Percentiles rank a stretch among this genome's conserved stretches.
phyloP scores from a whole-genome alignment of 2,113 vertebrate genomes.

The Pampusana beccarii region DNA sequence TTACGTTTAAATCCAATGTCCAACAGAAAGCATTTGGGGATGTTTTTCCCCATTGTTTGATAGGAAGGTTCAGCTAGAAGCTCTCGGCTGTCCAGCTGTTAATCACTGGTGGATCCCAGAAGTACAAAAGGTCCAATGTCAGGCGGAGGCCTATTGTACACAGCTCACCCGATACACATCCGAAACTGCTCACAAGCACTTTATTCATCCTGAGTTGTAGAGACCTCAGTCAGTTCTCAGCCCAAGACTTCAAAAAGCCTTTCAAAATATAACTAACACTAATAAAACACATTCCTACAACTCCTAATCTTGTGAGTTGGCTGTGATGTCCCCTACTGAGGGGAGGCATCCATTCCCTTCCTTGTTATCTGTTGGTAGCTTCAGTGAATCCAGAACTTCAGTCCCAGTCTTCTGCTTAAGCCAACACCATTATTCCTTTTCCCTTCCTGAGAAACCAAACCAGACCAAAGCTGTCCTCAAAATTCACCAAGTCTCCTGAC shows the following conservation, averaged over 20 bases:
- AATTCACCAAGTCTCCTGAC: not conserved
- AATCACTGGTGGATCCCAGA: not conserved
- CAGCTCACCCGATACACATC: not conserved
- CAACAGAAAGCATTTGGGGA: not conserved
- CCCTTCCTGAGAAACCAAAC: not conserved
- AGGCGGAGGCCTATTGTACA: not conserved
- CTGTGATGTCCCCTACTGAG: not conserved
- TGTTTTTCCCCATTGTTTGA: not conserved
- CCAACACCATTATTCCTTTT: not conserved
- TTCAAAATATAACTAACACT: not conserved
- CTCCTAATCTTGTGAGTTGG: not conserved
- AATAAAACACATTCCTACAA: not conserved
- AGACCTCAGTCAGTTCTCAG: not conserved
- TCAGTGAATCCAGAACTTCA: not conserved
- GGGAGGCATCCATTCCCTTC: not conserved
- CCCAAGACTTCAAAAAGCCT: not conserved
- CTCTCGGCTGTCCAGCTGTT: not conserved
- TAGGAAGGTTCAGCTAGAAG: not conserved
- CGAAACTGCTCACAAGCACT: not conserved
- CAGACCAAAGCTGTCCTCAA: not conserved
- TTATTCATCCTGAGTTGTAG: not conserved
- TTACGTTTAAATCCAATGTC: not conserved
- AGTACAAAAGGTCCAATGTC: not conserved
- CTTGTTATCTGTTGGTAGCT: not conserved
- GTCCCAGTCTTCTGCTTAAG: not conserved